phyloP scores from a whole-genome alignment of 2,797 vertebrate species.

The Cyprinella venusta region DNA sequence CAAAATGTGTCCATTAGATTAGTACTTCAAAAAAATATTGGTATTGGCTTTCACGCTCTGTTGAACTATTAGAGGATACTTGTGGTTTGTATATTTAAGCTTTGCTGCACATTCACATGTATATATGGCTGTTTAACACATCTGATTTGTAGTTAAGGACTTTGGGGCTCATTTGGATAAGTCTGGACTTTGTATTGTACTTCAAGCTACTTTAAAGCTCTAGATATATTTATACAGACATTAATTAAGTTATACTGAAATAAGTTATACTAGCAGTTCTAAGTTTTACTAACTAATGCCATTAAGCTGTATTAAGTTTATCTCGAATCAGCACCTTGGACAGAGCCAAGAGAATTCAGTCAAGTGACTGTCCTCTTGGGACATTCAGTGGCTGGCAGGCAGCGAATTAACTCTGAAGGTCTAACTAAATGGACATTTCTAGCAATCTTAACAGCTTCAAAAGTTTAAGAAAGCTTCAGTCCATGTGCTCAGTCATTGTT shows the following conservation, averaged over 20 bases:
- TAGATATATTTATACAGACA: neutral
- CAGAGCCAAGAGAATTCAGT: slow-evolving; percentile 60
- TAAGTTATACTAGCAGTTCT: neutral
- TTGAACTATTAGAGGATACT: slow-evolving; percentile 29
- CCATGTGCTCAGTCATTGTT: neutral
- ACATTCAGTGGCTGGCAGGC: slow-evolving; percentile 5
- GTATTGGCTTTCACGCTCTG: slow-evolving; percentile 2
- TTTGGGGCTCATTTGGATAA: slow-evolving; percentile 4
- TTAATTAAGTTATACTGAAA: neutral
- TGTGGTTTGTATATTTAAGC: slow-evolving; percentile 35
- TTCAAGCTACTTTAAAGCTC: neutral
- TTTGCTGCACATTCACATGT: slow-evolving; percentile 2
- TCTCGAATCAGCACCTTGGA: slow-evolving; percentile 70
- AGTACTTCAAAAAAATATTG: slow-evolving; percentile 28
- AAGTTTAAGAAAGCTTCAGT: neutral
- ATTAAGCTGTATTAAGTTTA: slow-evolving; percentile 32
- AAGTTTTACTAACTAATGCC: neutral
- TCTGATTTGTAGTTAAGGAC: slow-evolving; percentile 6
- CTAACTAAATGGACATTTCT: neutral
- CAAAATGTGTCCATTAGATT: slow-evolving; percentile 43
- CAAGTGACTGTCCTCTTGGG: slow-evolving; percentile 48
- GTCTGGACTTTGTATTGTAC: slow-evolving; percentile 20
- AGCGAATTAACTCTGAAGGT: slow-evolving; percentile 30
- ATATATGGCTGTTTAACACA: slow-evolving; percentile 8
- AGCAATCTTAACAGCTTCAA: slow-evolving; percentile 4